Evolutionary conservation across 1,140 invertebrate species (phyloP).

Genomic region (Lepidotrigona ventralis): DNA sequence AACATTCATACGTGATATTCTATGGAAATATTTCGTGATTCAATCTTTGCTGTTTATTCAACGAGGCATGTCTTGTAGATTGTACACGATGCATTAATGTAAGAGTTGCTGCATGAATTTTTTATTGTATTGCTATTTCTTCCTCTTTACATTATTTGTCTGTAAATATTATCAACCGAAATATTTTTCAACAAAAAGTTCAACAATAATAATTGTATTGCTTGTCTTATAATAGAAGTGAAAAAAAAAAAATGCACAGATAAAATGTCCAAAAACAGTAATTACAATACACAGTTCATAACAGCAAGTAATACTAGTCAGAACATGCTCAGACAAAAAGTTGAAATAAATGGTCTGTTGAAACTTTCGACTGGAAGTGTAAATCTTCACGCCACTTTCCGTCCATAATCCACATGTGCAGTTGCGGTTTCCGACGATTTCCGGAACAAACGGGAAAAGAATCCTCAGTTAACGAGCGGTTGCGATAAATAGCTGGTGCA

Average conservation of each 20-base stretch:
- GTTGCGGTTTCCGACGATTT: background rate
- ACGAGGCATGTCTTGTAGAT: background rate
- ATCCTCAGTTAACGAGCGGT: slow-evolving; percentile 17
- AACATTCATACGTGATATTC: background rate
- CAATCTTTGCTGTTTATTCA: background rate
- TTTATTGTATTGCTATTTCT: background rate
- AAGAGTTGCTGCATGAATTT: too few relatives aligned
- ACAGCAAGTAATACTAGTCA: background rate
- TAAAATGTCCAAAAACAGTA: too few relatives aligned
- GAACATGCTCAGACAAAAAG: background rate
- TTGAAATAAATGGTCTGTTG: too few relatives aligned
- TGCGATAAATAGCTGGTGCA: slow-evolving; percentile 16
- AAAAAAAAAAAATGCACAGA: too few relatives aligned
- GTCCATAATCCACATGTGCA: background rate
- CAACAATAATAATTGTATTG: too few relatives aligned
- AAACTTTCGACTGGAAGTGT: too few relatives aligned
- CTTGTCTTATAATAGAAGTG: too few relatives aligned
- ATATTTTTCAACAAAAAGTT: too few relatives aligned
- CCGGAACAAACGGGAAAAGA: slow-evolving; percentile 39
- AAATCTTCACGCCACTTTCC: background rate
- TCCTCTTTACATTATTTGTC: background rate
- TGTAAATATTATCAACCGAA: background rate
- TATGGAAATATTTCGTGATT: background rate
- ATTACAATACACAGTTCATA: too few relatives aligned
- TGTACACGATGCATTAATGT: background rate